phyloP scores from a whole-genome alignment of 23 tunicate genomes.

The Styela clava region DNA sequence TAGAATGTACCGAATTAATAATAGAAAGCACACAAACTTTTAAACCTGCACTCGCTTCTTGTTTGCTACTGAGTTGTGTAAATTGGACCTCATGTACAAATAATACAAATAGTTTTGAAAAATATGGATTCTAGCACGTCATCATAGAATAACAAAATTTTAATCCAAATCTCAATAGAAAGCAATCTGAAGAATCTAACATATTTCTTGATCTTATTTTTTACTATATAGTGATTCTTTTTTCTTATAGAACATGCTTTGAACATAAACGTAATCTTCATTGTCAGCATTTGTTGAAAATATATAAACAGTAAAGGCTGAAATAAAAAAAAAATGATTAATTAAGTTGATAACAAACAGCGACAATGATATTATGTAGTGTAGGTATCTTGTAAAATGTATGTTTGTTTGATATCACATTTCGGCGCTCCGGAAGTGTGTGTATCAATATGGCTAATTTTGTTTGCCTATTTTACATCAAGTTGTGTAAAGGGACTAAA shows the following conservation, averaged over 20 bases:
- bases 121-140: no score
- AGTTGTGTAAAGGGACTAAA: no score
- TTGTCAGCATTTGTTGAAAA: constrained; percentile 25
- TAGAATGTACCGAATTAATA: no score
- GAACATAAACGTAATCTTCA: constrained; percentile 34
- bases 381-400: background rate
- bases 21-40: no score
- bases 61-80: no score
- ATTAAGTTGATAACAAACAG: background rate
- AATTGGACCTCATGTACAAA: no score
- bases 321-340: background rate
- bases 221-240: background rate
- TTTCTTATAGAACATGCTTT: constrained; percentile 33
- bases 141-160: no score
- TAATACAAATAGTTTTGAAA: no score
- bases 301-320: constrained; percentile 15
- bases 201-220: background rate
- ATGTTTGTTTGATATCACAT: background rate
- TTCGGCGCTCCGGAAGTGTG: background rate
- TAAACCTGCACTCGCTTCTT: no score
- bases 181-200: background rate
- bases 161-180: background rate
- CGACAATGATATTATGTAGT: no score
- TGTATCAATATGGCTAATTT: no score
- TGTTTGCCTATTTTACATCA: no score